Conservation (phyloP, 2,888 invertebrate genomes). For the Aphodius sticticus region DNA sequence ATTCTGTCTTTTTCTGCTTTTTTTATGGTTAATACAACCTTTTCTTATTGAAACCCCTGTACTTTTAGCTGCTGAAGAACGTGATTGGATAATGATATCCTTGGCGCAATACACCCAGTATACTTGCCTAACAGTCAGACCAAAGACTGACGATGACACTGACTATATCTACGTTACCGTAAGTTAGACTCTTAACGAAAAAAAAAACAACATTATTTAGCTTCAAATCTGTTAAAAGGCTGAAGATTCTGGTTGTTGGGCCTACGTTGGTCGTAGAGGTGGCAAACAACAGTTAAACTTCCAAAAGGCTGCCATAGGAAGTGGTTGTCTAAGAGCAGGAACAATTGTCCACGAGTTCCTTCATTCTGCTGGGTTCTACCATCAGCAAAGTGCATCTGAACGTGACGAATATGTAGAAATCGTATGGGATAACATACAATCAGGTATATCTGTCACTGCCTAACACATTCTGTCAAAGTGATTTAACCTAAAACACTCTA, state of each 20-base stretch:
- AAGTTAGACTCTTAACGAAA: slow-evolving; percentile 4
- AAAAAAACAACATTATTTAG: background rate
- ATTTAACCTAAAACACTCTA: background rate
- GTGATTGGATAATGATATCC: slow-evolving; percentile 31
- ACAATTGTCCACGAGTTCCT: slow-evolving; percentile 81
- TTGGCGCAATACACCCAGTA: slow-evolving; percentile 19
- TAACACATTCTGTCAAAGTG: background rate
- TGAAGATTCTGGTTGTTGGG: slow-evolving; percentile 35
- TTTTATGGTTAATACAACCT: too few relatives aligned
- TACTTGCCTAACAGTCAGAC: slow-evolving; percentile 30
- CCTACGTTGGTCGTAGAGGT: slow-evolving; percentile 37
- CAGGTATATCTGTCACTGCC: slow-evolving; percentile 60
- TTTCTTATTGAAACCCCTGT: too few relatives aligned
- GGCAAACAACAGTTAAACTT: slow-evolving; percentile 35
- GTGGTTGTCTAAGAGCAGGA: slow-evolving; percentile 68
- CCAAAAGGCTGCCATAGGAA: slow-evolving; percentile 53
- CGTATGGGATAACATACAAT: slow-evolving; percentile 74
- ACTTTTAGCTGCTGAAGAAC: slow-evolving; percentile 18
- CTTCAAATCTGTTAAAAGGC: slow-evolving; percentile 20
- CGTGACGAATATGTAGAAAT: slow-evolving; percentile 80
- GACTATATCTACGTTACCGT: slow-evolving; percentile 34
- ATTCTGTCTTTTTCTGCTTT: background rate
- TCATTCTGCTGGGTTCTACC: slow-evolving; percentile 83
- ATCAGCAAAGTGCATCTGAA: slow-evolving; percentile 82
- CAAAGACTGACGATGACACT: slow-evolving; percentile 20